These are phyloP conservation scores for Idaea dimidiata DNA, from an alignment of 2,888 invertebrate genomes.

Conservation along the genomic window DNA sequence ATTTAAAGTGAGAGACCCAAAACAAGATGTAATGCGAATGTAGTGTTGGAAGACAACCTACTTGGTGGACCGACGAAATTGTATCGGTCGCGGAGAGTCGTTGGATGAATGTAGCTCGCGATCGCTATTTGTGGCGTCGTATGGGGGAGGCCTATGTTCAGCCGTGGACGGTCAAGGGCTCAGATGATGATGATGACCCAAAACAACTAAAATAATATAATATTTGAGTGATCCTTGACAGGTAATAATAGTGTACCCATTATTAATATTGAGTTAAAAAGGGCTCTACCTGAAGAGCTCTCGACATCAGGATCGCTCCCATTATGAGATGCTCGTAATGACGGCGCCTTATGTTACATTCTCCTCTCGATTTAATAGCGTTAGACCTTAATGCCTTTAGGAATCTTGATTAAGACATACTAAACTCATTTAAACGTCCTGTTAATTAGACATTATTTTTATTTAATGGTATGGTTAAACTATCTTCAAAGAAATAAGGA, in stretches of 20 bases:
- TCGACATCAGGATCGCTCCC: constrained; percentile 53
- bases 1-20: too few relatives aligned
- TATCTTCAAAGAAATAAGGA: constrained; percentile 19
- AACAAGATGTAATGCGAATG: too few relatives aligned
- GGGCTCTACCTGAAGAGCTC: constrained; percentile 57
- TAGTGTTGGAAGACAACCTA: too few relatives aligned
- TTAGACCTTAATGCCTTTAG: constrained; percentile 48
- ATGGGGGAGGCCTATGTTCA: too few relatives aligned
- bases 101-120: too few relatives aligned
- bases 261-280: constrained; percentile 60
- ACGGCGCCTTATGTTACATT: constrained; percentile 55
- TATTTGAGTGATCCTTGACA: constrained; percentile 25
- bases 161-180: too few relatives aligned
- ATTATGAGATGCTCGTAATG: constrained; percentile 59
- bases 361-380: constrained; percentile 47
- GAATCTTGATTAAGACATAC: constrained; percentile 52
- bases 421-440: constrained; percentile 32
- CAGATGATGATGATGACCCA: too few relatives aligned
- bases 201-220: constrained; percentile 26
- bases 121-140: too few relatives aligned
- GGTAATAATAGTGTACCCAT: constrained; percentile 47
- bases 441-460: constrained; percentile 27
- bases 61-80: too few relatives aligned
- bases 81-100: too few relatives aligned
- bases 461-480: constrained; percentile 23